These are phyloP conservation scores for Notechis scutatus DNA, from an alignment of 2,113 vertebrate genomes.

Conservation along the genomic window DNA sequence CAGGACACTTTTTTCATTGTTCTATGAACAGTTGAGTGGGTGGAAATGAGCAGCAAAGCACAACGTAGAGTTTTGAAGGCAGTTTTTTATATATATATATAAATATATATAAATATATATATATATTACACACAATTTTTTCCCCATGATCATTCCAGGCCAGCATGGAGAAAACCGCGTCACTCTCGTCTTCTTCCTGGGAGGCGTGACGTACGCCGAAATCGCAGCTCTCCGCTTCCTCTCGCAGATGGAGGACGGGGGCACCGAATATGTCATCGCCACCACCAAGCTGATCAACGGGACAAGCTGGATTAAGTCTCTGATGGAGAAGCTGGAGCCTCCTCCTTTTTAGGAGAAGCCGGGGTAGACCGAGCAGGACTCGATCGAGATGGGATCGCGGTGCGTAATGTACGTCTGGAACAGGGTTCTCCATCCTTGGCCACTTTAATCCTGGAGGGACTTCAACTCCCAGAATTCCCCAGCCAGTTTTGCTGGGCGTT, in stretches of 20 bases:
- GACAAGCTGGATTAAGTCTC: slow-evolving; percentile 88
- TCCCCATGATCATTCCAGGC: slow-evolving; percentile 67
- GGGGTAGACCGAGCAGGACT: neutral
- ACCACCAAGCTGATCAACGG: slow-evolving; percentile 96
- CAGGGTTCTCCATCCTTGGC: too few species aligned
- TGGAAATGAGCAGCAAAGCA: too few species aligned
- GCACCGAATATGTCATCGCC: slow-evolving; percentile 93
- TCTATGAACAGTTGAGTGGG: neutral
- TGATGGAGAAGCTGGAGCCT: slow-evolving; percentile 90
- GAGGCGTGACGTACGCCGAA: slow-evolving; percentile 91
- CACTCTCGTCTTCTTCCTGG: slow-evolving; percentile 93
- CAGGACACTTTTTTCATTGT: neutral
- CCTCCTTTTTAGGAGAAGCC: slow-evolving; percentile 64
- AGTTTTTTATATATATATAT: neutral
- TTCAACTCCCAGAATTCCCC: too few species aligned
- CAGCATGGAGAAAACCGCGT: slow-evolving; percentile 95
- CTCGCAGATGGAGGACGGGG: slow-evolving; percentile 95
- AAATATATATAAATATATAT: too few species aligned
- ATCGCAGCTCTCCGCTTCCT: slow-evolving; percentile 93
- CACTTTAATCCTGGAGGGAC: too few species aligned
- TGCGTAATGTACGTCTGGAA: too few species aligned
- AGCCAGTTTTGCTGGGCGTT: too few species aligned
- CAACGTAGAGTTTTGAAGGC: neutral
- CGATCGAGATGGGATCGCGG: too few species aligned
- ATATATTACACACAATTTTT: too few species aligned